Base-by-base conservation (phyloP, 2,888 invertebrate species). In the Cerastis leucographa region DNA sequence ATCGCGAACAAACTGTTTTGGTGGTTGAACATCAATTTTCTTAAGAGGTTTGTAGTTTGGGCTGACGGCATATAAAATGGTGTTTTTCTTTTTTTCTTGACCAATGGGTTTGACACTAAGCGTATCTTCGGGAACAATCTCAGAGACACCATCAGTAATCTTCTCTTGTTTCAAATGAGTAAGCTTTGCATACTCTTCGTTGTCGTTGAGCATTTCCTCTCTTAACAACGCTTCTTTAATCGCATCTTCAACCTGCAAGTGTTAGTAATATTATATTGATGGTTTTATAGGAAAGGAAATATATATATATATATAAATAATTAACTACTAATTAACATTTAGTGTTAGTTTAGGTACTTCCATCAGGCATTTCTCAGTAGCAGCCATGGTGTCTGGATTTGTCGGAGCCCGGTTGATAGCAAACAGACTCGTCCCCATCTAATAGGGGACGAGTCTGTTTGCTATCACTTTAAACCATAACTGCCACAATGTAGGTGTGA, bases 41-140 rank as follows among this genome's bases (percentile, higher is more conserved):
- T 96, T 96, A 87, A 95, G 92, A 11, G 94, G 94, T 78, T 94
- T 96, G 80, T 96, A 96, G 81, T 94, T 95, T 7, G 94, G 91
- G 72, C 89, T 94, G 0, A 95, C 93, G 11, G 94, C 87, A 83
- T 96, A 96, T 25, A 96, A 71, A 35, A 89, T 86, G 5, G 88
- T 80, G 56, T 86, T 90, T 84, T 93, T 94, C 35, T 83, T 82
- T 85, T 92, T 93, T 40, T 93, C 94, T 6, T 85, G 78, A 66
- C 75, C 90, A 17, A 95, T 93, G 1, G 95, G 94, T 87, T 92
- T 94, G 0, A 94, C 94, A 71, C 91, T 94, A 8, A 95, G 88
- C 9, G 81, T 83, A 29, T 94, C 92, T 65, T 90, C 85, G 25
- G 76, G 73, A 66, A 74, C 17, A 61, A 64, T 51, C 54, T 86